phyloP scores from a whole-genome alignment of 1,140 invertebrate genomes.

The Wasmannia auropunctata region DNA sequence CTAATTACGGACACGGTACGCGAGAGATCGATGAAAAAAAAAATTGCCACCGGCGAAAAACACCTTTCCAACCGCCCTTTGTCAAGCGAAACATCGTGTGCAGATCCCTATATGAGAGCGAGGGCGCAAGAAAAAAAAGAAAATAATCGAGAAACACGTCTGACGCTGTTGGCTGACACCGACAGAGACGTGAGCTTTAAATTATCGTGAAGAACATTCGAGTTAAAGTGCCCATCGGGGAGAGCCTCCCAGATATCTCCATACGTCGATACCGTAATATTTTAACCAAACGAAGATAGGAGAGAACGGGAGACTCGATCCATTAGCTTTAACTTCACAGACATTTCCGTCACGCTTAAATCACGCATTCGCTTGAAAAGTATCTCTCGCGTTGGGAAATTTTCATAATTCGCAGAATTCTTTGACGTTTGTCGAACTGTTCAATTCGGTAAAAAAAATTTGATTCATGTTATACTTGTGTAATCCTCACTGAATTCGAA shows the following conservation, averaged over 20 bases:
- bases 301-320: neutral
- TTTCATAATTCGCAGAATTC: neutral
- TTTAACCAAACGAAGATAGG: neutral
- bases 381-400: neutral
- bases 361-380: neutral
- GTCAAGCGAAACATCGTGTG: neutral
- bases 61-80: neutral
- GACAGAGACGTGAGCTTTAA: conserved; percentile 7
- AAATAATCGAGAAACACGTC: neutral
- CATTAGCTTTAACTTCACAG: conserved; percentile 11
- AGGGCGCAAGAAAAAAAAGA: conserved; percentile 11
- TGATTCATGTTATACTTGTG: neutral
- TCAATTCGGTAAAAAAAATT: neutral
- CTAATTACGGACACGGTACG: conserved; percentile 34
- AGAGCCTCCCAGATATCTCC: conserved; percentile 15
- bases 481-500: neutral
- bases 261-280: conserved; percentile 47
- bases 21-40: conserved; percentile 31
- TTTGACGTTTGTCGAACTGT: neutral
- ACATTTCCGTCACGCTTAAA: neutral
- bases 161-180: neutral
- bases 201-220: conserved; percentile 26
- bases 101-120: neutral
- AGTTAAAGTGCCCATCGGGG: neutral
- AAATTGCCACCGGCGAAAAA: neutral